Conservation (phyloP, 53 echinoderm and acorn worm species). For the Actinopyga echinites region DNA sequence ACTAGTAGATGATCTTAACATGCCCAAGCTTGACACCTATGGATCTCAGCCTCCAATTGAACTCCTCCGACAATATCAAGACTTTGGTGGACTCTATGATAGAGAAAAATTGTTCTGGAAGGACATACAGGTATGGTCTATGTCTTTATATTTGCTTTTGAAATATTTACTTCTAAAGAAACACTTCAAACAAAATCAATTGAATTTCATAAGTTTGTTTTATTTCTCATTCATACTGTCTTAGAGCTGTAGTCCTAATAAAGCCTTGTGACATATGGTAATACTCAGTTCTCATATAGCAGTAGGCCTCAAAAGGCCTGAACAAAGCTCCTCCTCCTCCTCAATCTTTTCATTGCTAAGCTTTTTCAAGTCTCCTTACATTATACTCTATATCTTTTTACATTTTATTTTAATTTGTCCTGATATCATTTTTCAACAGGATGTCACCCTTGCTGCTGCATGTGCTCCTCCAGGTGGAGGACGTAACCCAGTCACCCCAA, state of each 20-base stretch:
- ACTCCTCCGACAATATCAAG: slow-evolving; percentile 90
- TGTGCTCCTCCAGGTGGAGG: slow-evolving; percentile 99
- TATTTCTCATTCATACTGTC: too few species aligned
- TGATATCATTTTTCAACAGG: slow-evolving; percentile 40
- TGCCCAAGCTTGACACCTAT: slow-evolving; percentile 99
- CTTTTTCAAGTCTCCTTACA: too few species aligned
- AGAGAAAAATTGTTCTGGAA: slow-evolving; percentile 99
- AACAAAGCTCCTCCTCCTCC: too few species aligned
- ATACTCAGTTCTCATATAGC: too few species aligned
- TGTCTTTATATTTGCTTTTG: neutral
- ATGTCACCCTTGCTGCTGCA: slow-evolving; percentile 93
- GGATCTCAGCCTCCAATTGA: slow-evolving; percentile 99
- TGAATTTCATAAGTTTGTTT: too few species aligned
- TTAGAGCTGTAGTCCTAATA: too few species aligned
- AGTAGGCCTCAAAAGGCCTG: too few species aligned
- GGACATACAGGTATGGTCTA: slow-evolving; percentile 76
- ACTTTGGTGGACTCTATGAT: slow-evolving; percentile 96
- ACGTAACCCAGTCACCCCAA: slow-evolving; percentile 97
- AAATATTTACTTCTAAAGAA: too few species aligned
- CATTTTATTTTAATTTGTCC: neutral
- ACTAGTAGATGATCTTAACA: slow-evolving; percentile 99
- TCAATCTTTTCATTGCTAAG: too few species aligned
- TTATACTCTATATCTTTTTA: too few species aligned
- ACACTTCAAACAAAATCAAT: too few species aligned
- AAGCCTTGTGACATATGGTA: too few species aligned